Percentiles rank a stretch among this genome's conserved stretches.
Evolutionary conservation across 1,140 invertebrate species (phyloP).

Genomic region (Oncopodura yosiiana): DNA sequence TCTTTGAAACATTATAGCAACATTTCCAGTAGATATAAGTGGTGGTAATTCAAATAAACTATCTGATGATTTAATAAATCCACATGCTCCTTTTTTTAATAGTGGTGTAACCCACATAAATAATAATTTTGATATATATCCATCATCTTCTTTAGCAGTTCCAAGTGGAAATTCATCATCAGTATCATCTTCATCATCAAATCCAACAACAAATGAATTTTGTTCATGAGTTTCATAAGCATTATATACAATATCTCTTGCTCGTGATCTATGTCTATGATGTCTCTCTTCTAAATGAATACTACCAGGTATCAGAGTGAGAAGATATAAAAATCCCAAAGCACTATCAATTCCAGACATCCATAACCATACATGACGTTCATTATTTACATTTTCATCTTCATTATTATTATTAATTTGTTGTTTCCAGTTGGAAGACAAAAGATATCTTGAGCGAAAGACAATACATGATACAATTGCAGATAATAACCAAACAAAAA

Average conservation of each 20-base stretch:
- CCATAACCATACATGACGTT: conserved; percentile 12
- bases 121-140: conserved; percentile 59
- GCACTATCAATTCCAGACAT: conserved; percentile 11
- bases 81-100: conserved; percentile 67
- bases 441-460: conserved; percentile 41
- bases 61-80: conserved; percentile 59
- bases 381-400: neutral
- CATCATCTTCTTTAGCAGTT: conserved; percentile 65
- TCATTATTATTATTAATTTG: neutral
- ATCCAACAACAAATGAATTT: conserved; percentile 35
- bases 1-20: conserved; percentile 43
- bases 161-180: conserved; percentile 60
- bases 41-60: conserved; percentile 79
- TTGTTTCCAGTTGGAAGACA: conserved; percentile 36
- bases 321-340: conserved; percentile 36
- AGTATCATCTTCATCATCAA: conserved; percentile 46
- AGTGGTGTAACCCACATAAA: conserved; percentile 83
- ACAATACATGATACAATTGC: conserved; percentile 53
- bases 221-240: conserved; percentile 33
- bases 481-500: conserved; percentile 54
- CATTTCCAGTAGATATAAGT: conserved; percentile 50
- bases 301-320: conserved; percentile 40
- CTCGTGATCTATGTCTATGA: conserved; percentile 35
- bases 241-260: conserved; percentile 36
- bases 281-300: conserved; percentile 37